Conservation (phyloP, 2,888 invertebrate genomes). For the Agrotis exclamationis region DNA sequence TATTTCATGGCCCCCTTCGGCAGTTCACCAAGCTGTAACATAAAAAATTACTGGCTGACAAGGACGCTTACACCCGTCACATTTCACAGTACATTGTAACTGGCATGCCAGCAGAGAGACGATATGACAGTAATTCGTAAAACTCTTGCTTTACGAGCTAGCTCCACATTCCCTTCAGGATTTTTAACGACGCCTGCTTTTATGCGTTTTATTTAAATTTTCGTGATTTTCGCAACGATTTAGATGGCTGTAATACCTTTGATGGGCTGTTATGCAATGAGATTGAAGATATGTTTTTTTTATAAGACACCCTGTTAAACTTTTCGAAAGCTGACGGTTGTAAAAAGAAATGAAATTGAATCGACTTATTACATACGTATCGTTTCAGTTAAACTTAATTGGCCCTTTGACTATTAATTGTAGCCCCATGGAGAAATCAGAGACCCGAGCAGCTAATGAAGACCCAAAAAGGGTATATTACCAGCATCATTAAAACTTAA, state of each 20-base stretch:
- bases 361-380: not conserved
- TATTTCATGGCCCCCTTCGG: constrained; percentile 9
- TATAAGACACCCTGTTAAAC: constrained; percentile 9
- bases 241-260: constrained; percentile 47
- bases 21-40: not conserved
- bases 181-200: constrained; percentile 58
- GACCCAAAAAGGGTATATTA: constrained; percentile 33
- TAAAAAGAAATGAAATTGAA: constrained; percentile 25
- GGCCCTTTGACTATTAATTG: constrained; percentile 26
- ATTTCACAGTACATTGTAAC: constrained; percentile 17
- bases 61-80: constrained; percentile 11
- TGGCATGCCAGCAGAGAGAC: constrained; percentile 11
- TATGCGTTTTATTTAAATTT: constrained; percentile 62
- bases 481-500: constrained; percentile 45
- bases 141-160: constrained; percentile 59
- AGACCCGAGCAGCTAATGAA: constrained; percentile 29
- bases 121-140: constrained; percentile 58
- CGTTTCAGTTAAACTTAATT: not conserved
- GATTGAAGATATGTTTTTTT: constrained; percentile 41
- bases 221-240: constrained; percentile 60
- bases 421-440: constrained; percentile 2
- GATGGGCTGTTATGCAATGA: constrained; percentile 43
- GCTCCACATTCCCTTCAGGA: constrained; percentile 49
- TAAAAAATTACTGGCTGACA: constrained; percentile 7
- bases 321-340: constrained; percentile 1